Evolutionary conservation across 2,888 invertebrate species (phyloP).

Genomic region (Caenorhabditis sinica): DNA sequence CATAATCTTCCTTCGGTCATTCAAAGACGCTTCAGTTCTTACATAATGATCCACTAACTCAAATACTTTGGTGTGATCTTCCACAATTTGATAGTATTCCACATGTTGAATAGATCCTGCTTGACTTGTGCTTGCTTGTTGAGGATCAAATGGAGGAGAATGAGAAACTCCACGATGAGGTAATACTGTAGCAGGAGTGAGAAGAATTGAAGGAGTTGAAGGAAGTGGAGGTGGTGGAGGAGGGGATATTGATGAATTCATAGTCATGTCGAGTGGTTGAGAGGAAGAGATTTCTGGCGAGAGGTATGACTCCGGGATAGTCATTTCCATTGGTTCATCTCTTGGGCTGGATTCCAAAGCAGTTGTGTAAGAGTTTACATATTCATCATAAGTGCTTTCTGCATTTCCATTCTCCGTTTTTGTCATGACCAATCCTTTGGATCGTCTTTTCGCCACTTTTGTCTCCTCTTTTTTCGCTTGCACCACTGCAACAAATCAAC

Average conservation of each 20-base stretch:
- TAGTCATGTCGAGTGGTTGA: constrained; percentile 38
- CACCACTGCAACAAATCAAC: constrained; percentile 64
- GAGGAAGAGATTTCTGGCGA: constrained; percentile 37
- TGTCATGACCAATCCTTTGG: constrained; percentile 43
- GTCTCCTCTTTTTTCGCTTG: constrained; percentile 67
- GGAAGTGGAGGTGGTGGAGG: constrained; percentile 39
- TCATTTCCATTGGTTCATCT: constrained; percentile 36
- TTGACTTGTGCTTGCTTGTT: constrained; percentile 54
- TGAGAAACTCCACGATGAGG: constrained; percentile 22
- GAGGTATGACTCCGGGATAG: constrained; percentile 53
- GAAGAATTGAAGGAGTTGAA: constrained; percentile 17
- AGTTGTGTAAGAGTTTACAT: constrained; percentile 47
- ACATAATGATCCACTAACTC: constrained; percentile 65
- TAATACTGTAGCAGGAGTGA: constrained; percentile 23
- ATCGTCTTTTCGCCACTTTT: constrained; percentile 57
- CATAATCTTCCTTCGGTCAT: constrained; percentile 72
- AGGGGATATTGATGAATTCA: neutral
- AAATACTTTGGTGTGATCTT: constrained; percentile 43
- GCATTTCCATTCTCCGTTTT: constrained; percentile 40
- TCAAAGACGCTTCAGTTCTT: constrained; percentile 70
- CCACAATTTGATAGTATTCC: constrained; percentile 40
- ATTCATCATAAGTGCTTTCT: constrained; percentile 57
- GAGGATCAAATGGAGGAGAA: constrained; percentile 61
- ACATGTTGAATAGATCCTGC: constrained; percentile 19
- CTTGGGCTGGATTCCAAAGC: constrained; percentile 28